These are phyloP conservation scores for Helleia helle DNA, from an alignment of 2,888 invertebrate genomes.

Conservation along the genomic window DNA sequence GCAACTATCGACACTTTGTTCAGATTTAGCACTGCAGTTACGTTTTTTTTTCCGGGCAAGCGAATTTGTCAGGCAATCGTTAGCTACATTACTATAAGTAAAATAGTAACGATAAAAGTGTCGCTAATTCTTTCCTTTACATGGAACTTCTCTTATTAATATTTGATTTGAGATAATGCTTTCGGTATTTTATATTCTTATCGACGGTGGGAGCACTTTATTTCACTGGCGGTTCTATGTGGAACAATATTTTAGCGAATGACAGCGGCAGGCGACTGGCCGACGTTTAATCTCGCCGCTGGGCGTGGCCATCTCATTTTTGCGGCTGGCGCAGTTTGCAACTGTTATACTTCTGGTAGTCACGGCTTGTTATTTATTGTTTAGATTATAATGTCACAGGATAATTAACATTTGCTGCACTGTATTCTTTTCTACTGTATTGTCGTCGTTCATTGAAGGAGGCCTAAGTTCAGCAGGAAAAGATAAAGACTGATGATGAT, in stretches of 20 bases:
- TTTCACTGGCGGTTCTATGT: conserved; percentile 39
- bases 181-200: conserved; percentile 23
- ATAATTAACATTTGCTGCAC: too few relatives aligned
- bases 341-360: not conserved
- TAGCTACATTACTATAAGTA: not conserved
- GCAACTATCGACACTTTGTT: conserved; percentile 42
- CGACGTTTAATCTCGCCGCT: conserved; percentile 43
- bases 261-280: conserved; percentile 35
- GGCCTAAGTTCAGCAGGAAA: too few relatives aligned
- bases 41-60: conserved; percentile 19
- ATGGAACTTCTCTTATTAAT: conserved; percentile 10
- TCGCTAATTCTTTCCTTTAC: not conserved
- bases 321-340: conserved; percentile 16
- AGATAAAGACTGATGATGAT: too few relatives aligned
- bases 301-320: conserved; percentile 40
- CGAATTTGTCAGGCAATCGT: not conserved
- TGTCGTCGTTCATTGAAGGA: too few relatives aligned
- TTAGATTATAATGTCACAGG: too few relatives aligned
- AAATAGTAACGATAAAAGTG: not conserved
- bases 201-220: conserved; percentile 32
- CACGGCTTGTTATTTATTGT: too few relatives aligned
- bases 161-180: conserved; percentile 18
- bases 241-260: conserved; percentile 45
- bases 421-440: too few relatives aligned
- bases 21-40: conserved; percentile 8